Base-by-base conservation (phyloP, 2,888 invertebrate genomes). In the Acronicta leporina region DNA sequence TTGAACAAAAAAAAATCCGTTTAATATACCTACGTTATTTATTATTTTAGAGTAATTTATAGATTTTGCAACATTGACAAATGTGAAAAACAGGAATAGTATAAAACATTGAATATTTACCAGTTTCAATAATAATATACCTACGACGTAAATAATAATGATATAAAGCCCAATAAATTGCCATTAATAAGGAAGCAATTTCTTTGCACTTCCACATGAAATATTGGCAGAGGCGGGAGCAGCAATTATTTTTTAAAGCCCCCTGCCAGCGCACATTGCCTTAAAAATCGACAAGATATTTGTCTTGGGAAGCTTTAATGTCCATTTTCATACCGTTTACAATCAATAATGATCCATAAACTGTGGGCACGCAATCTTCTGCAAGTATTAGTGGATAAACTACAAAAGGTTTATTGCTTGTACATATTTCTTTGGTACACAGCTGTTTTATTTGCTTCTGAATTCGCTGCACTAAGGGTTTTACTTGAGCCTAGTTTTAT, bases 251-350 rank as follows among this genome's bases (percentile, higher is more conserved):
- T 82, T 84, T 80, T 63, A 47, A 75, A 82, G 74, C 81, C 85
- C 85, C 90, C 86, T 79, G 84, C 84, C 74, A 73, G 73, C 77
- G 67, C 59, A 67, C 69, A 46, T 50, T 15, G 61, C 44, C 49
- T 80, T 82, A 81, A 79, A 87, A 86, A 83, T 83, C 74, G 79
- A 81, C 77, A 79, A 74, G 78, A 80, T 81, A 84, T 85, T 88
- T 86, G 87, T 87, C 84, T 85, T 80, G 60, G 53, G 68, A 80
- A 77, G 78, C 82, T 88, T 88, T 87, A 88, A 81, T 81, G 85
- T 84, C 82, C 77, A 80, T 84, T 83, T 84, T 76, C 81, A 82
- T 86, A 82, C 75, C 79, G 77, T 82, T 86, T 87, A 87, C 84
- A 85, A 87, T 88, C 84, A 83, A 85, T 85, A 83, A 85, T 79